A percentile compares a stretch with the other conserved stretches of the same genome.
Evolutionary conservation across 2,797 vertebrate species (phyloP).

Genomic region (Gobionotothen gibberifrons): DNA sequence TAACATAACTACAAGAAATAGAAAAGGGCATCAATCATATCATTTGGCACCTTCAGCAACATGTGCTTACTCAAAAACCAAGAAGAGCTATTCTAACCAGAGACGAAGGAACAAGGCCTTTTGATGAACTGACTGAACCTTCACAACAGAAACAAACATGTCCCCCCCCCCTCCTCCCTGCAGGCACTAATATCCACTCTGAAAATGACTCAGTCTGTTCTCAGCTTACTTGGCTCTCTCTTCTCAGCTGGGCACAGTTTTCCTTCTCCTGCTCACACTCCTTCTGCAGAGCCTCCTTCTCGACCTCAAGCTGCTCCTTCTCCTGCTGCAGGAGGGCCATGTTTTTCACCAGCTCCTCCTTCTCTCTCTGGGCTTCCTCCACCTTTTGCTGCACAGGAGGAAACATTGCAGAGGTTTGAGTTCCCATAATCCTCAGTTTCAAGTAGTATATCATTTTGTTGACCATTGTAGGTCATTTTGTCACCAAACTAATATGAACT

Average conservation of each 20-base stretch:
- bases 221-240: slow-evolving; percentile 90
- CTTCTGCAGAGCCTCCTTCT: slow-evolving; percentile 88
- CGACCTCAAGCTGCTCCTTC: slow-evolving; percentile 87
- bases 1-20: background rate
- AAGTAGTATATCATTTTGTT: background rate
- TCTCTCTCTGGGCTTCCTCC: slow-evolving; percentile 94
- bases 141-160: slow-evolving; percentile 11
- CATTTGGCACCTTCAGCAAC: slow-evolving; percentile 1
- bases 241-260: slow-evolving; percentile 85
- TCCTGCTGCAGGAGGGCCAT: slow-evolving; percentile 90
- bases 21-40: slow-evolving; percentile 2
- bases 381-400: slow-evolving; percentile 90
- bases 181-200: background rate
- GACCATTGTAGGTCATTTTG: background rate
- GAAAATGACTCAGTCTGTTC: background rate
- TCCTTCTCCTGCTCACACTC: slow-evolving; percentile 87
- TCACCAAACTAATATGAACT: background rate
- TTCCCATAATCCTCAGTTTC: background rate
- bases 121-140: slow-evolving; percentile 15
- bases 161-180: background rate
- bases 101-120: background rate
- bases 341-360: slow-evolving; percentile 91
- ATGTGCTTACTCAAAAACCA: slow-evolving; percentile 10
- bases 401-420: background rate
- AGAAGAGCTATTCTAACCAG: background rate